phyloP scores from a whole-genome alignment of 2,113 vertebrate species.

The Pygoscelis antarcticus region DNA sequence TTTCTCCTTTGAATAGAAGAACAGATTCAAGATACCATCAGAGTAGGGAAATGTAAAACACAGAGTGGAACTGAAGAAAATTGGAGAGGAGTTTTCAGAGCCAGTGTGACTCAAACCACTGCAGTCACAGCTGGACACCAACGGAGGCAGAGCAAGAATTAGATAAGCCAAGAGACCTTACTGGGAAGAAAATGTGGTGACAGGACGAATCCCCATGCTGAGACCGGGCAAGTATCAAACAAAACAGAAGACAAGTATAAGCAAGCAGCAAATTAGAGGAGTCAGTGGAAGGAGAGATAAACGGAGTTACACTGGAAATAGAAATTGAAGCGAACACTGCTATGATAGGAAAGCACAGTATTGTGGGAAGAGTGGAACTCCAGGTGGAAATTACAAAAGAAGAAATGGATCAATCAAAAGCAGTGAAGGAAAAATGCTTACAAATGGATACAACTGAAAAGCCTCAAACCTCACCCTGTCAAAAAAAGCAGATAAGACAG shows the following conservation, averaged over 20 bases:
- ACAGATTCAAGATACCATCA: not conserved
- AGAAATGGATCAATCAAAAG: not conserved
- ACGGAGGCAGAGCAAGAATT: not conserved
- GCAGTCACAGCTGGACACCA: not conserved
- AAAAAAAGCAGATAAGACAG: constrained; percentile 9
- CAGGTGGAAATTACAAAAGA: not conserved
- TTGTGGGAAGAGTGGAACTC: not conserved
- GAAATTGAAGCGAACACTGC: not conserved
- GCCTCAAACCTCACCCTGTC: not conserved
- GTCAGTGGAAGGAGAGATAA: not conserved
- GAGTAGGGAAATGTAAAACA: not conserved
- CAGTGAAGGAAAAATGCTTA: not conserved
- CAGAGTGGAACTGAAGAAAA: not conserved
- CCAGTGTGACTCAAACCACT: not conserved
- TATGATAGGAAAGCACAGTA: not conserved
- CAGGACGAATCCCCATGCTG: not conserved
- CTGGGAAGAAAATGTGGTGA: not conserved
- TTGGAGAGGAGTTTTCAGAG: not conserved
- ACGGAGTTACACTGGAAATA: not conserved
- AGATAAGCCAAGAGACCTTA: not conserved
- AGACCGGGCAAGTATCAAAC: not conserved
- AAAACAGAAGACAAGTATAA: not conserved
- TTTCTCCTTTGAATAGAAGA: not conserved
- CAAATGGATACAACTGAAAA: not conserved
- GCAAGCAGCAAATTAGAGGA: not conserved